Conservation (phyloP, 2,113 vertebrate species). For the Ptilorrhoa leucosticta region DNA sequence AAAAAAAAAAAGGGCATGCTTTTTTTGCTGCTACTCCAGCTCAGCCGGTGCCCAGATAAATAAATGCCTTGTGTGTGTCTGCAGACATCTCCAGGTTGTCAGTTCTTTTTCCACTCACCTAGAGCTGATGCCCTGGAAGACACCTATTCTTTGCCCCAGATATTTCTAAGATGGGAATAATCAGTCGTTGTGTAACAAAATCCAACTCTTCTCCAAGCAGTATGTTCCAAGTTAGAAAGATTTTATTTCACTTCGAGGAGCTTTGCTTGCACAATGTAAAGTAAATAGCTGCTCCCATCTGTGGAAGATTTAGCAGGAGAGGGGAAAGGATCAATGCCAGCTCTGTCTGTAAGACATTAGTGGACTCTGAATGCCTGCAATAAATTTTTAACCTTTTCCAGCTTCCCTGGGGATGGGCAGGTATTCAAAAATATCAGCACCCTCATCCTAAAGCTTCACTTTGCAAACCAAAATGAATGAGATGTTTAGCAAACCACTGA, state of each 20-base stretch:
- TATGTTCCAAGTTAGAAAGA: neutral
- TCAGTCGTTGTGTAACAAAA: neutral
- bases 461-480: neutral
- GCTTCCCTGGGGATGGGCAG: neutral
- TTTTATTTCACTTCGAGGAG: constrained; percentile 2
- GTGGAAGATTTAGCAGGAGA: neutral
- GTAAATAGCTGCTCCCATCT: neutral
- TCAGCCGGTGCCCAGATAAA: neutral
- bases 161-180: constrained; percentile 9
- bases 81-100: neutral
- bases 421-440: neutral
- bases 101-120: neutral
- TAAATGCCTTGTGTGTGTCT: neutral
- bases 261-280: neutral
- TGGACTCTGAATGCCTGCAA: neutral
- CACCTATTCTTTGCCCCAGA: constrained; percentile 1
- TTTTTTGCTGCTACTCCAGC: neutral
- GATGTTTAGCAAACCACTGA: neutral
- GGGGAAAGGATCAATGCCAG: neutral
- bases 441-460: neutral
- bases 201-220: neutral
- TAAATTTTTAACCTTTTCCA: constrained; percentile 11
- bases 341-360: neutral
- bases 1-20: accelerated
- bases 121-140: neutral